Evolutionary conservation across 2,113 vertebrate species (phyloP), one percentile per base, ranked within the genome.

Genomic region (Brienomyrus brachyistius): DNA sequence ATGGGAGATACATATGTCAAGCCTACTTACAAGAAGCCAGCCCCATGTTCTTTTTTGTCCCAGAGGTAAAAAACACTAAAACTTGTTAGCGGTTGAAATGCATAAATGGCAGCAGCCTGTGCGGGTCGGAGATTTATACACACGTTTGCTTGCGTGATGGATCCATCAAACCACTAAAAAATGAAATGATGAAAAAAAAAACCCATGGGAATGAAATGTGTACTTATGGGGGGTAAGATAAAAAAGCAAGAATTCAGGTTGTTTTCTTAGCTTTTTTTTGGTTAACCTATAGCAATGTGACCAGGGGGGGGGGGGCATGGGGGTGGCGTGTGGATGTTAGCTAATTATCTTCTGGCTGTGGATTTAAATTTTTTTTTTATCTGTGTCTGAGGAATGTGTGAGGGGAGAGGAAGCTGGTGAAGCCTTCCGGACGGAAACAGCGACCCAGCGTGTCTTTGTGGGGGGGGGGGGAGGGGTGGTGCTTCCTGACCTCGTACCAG

Each of bases 1-100:
- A 90, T 77, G 47, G 83, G 87, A 91, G 90, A 91, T 89, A 51
- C 45, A 45, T 56, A 89, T 91, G 87, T 74, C 48, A 85, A 56
- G 45, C 87, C 80, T 80, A 59, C 66, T 89, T 74, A 40, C 31
- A 88, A 88, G n/a, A 43, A 50, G 4, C 17, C 45, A 50, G 43
- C 21, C 84, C 11, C 2, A 66, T 27, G 23, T 31, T 43, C 43
- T 80, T 1, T 80, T 80, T 45, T 82, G 70, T 80, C 70, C 48
- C 86, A 88, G 31, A 50, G 27, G 74, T 40, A 84, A 19, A 48
- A 59, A 80, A 77, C 84, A 40, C 1, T 52, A 70, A 45, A 52
- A 74, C 85, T 87, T 50, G 27, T 87, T 54, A 87, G 50, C 27
- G 7, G n/a, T 50, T 74, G 88, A 88, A 88, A 50, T 23, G 47